Conservation (phyloP, 2,888 invertebrate genomes). For the Microchrysa polita region DNA sequence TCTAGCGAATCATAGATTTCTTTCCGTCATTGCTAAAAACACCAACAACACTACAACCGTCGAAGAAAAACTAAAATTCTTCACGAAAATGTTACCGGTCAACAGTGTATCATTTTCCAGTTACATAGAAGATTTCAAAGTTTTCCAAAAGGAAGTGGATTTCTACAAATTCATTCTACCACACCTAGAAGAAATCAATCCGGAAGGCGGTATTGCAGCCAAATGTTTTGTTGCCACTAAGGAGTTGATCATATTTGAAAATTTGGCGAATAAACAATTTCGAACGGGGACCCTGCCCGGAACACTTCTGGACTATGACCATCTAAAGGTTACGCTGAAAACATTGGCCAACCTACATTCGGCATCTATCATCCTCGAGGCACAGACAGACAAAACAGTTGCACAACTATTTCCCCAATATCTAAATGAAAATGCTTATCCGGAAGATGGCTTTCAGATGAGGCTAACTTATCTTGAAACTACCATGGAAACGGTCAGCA, state of each 20-base stretch:
- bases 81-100: conserved; percentile 70
- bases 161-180: conserved; percentile 65
- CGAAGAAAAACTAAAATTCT: conserved; percentile 62
- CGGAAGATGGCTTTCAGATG: conserved; percentile 47
- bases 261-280: conserved; percentile 60
- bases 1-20: conserved; percentile 20
- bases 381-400: conserved; percentile 53
- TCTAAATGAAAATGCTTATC: conserved; percentile 63
- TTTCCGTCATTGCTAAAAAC: background rate
- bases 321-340: conserved; percentile 62
- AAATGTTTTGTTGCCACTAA: conserved; percentile 63
- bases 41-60: background rate
- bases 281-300: conserved; percentile 57
- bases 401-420: conserved; percentile 56
- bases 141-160: conserved; percentile 66
- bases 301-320: conserved; percentile 60
- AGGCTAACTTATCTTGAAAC: background rate
- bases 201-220: conserved; percentile 57
- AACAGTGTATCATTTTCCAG: conserved; percentile 65
- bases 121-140: conserved; percentile 65
- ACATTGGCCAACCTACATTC: conserved; percentile 64
- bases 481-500: conserved; percentile 49
- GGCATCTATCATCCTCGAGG: conserved; percentile 64
- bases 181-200: conserved; percentile 57
- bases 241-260: conserved; percentile 64